These are phyloP conservation scores for Glaucidium brasilianum DNA, from an alignment of 2,113 vertebrate species.

Conservation along the genomic window DNA sequence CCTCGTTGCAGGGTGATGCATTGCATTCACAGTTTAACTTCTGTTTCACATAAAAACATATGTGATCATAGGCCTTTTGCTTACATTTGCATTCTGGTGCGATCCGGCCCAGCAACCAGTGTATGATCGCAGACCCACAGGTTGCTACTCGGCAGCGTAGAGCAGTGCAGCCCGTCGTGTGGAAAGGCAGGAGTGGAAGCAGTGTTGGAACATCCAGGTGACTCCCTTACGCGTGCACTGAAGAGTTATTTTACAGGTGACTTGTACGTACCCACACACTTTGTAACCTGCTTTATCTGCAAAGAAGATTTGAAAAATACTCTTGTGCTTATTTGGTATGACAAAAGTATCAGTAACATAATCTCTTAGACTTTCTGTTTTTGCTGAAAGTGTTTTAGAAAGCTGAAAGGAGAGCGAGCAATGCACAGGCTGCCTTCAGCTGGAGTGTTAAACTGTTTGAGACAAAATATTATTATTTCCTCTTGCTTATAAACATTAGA, in stretches of 20 bases:
- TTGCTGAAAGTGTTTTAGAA: neutral
- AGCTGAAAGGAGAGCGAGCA: neutral
- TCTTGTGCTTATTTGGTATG: neutral
- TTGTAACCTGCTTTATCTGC: neutral
- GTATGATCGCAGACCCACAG: neutral
- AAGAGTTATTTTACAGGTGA: neutral
- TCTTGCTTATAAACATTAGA: neutral
- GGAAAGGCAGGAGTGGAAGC: neutral
- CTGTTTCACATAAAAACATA: neutral
- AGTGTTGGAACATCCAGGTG: neutral
- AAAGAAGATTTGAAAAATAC: neutral
- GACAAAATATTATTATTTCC: neutral
- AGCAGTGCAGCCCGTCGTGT: rapidly evolving
- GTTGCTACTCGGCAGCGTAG: rapidly evolving
- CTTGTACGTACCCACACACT: neutral
- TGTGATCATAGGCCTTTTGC: neutral
- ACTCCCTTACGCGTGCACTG: rapidly evolving
- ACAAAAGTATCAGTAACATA: neutral
- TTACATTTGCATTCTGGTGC: neutral
- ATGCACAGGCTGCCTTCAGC: neutral
- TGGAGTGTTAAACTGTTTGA: neutral
- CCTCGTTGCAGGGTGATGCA: neutral
- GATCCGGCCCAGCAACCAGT: neutral
- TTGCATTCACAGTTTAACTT: neutral
- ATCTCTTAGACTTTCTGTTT: neutral